Evolutionary conservation across 2,113 vertebrate genomes (phyloP).

Genomic region (Choloepus hoffmanni): DNA sequence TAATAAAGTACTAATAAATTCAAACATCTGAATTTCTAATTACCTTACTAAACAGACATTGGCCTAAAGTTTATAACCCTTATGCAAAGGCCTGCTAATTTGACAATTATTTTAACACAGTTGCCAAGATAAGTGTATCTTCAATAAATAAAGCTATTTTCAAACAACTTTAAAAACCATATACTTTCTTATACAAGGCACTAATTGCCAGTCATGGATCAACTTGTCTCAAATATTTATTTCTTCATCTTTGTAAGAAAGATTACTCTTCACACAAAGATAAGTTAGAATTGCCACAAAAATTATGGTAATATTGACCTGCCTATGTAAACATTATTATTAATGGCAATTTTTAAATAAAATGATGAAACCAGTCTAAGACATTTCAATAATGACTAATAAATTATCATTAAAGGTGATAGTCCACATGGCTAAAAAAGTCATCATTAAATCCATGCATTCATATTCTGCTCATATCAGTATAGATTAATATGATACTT

Average conservation of each 20-base stretch:
- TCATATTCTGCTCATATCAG: background rate
- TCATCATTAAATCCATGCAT: background rate
- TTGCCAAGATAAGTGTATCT: background rate
- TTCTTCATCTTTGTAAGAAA: background rate
- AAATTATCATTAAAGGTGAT: background rate
- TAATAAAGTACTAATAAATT: constrained; percentile 45
- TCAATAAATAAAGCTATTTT: constrained; percentile 16
- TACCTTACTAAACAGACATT: background rate
- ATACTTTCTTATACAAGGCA: background rate
- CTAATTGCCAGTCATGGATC: background rate
- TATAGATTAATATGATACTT: background rate
- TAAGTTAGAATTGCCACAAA: background rate
- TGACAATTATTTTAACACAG: background rate
- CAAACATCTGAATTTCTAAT: background rate
- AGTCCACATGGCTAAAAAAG: background rate
- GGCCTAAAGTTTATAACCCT: background rate
- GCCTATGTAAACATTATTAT: background rate
- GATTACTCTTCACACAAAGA: background rate
- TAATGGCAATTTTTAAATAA: background rate
- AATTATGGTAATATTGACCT: background rate
- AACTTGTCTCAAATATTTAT: background rate
- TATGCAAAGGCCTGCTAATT: background rate
- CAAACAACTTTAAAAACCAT: background rate
- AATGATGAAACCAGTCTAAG: constrained; percentile 47
- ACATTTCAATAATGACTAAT: background rate